Evolutionary conservation across 2,113 vertebrate genomes (phyloP).

Genomic region (Poeciliopsis turrubarensis): DNA sequence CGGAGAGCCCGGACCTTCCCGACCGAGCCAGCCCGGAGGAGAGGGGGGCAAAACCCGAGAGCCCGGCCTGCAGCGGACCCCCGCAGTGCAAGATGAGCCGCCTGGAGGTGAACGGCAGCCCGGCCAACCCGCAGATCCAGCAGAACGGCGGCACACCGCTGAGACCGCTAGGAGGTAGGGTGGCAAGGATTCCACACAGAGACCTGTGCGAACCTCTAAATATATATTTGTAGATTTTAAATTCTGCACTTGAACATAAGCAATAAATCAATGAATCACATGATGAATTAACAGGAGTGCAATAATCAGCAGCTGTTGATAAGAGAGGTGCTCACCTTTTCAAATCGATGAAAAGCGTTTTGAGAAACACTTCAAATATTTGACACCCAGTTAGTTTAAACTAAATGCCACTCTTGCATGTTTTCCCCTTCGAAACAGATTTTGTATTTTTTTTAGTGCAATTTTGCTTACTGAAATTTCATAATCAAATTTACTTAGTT

Average conservation of each 20-base stretch:
- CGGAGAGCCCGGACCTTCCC: constrained; percentile 85
- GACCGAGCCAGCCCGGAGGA: constrained; percentile 80
- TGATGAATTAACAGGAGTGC: background rate
- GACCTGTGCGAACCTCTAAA: background rate
- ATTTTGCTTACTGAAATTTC: too few relatives aligned
- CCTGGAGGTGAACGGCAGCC: constrained; percentile 91
- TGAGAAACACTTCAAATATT: too few relatives aligned
- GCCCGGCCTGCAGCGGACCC: constrained; percentile 86
- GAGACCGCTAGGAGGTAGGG: constrained; percentile 87
- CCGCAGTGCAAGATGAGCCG: constrained; percentile 85
- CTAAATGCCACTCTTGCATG: too few relatives aligned
- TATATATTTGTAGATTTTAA: background rate
- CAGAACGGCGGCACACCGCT: constrained; percentile 84
- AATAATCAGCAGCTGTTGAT: too few relatives aligned
- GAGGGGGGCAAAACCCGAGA: constrained; percentile 79
- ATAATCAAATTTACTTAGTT: too few relatives aligned
- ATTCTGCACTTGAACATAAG: background rate
- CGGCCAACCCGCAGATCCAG: constrained; percentile 84
- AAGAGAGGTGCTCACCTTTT: too few relatives aligned
- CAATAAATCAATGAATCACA: too few relatives aligned
- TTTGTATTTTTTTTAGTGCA: background rate
- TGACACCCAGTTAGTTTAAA: too few relatives aligned
- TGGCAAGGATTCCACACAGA: background rate
- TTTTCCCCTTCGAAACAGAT: background rate
- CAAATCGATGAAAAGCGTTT: too few relatives aligned